phyloP scores from a whole-genome alignment of 64 coral and sea anemone genomes.

The Pachyseris speciosa region DNA sequence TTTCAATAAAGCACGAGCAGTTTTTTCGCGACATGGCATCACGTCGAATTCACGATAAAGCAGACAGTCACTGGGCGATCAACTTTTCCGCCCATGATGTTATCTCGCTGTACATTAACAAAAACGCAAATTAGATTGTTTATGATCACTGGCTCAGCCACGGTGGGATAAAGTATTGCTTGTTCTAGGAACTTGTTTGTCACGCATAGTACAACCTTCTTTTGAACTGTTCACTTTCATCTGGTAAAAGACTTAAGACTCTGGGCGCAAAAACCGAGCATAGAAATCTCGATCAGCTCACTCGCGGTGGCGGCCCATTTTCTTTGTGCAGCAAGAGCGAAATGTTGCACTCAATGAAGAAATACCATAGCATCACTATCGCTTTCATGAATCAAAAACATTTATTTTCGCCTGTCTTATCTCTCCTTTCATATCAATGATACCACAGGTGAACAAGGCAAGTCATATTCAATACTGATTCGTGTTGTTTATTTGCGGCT shows the following conservation, averaged over 20 bases:
- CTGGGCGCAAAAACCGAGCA: background rate
- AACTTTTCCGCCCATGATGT: constrained; percentile 12
- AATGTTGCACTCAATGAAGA: background rate
- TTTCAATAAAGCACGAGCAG: background rate
- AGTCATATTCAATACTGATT: background rate
- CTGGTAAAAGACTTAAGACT: background rate
- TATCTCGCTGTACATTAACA: constrained; percentile 21
- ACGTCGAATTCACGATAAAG: background rate
- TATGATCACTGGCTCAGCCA: background rate
- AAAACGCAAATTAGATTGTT: constrained; percentile 25
- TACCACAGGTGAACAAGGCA: constrained; percentile 18
- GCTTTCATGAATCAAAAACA: background rate
- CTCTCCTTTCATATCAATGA: background rate
- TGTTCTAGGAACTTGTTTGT: background rate
- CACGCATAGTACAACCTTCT: background rate
- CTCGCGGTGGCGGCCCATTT: background rate
- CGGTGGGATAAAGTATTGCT: background rate
- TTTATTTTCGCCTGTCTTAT: constrained; percentile 15
- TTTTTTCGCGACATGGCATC: background rate
- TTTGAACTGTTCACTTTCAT: background rate
- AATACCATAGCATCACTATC: background rate
- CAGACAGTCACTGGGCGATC: background rate
- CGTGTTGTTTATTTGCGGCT: constrained; percentile 10
- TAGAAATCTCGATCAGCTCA: background rate
- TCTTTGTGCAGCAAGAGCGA: background rate